phyloP scores from a whole-genome alignment of 2,113 vertebrate species.

The Rhombomys opimus region DNA sequence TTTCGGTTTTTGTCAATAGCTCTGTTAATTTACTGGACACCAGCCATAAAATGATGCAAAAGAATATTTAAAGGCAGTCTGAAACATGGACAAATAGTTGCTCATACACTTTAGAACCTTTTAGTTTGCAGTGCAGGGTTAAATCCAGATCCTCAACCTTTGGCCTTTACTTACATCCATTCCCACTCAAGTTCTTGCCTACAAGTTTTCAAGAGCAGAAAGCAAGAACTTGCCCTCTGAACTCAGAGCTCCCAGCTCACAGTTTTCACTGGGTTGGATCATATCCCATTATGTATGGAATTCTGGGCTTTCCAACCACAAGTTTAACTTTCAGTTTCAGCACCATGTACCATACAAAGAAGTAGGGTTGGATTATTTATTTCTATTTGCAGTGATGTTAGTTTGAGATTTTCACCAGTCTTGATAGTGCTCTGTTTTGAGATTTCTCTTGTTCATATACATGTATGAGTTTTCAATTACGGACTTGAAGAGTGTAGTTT shows the following conservation, averaged over 20 bases:
- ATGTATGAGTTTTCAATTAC: conserved; percentile 17
- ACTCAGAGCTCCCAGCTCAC: not conserved
- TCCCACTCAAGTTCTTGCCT: not conserved
- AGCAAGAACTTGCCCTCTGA: not conserved
- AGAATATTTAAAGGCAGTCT: conserved; percentile 20
- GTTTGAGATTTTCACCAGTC: not conserved
- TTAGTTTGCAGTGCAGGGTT: not conserved
- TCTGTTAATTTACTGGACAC: not conserved
- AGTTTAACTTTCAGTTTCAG: not conserved
- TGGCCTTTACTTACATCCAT: not conserved
- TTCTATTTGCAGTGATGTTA: not conserved
- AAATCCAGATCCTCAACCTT: not conserved
- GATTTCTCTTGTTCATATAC: not conserved
- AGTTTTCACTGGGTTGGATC: not conserved
- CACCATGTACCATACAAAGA: not conserved
- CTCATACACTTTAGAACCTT: not conserved
- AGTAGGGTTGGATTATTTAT: not conserved
- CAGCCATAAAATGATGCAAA: not conserved
- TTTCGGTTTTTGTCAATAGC: not conserved
- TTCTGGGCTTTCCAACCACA: not conserved
- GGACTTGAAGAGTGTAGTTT: not conserved
- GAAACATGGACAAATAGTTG: not conserved
- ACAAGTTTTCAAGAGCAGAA: not conserved
- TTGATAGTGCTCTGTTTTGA: not conserved
- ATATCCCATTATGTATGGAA: not conserved